Evolutionary conservation across 2,888 invertebrate species (phyloP), one percentile per base, ranked within the genome.

Genomic region (Lithophane ornitopus): DNA sequence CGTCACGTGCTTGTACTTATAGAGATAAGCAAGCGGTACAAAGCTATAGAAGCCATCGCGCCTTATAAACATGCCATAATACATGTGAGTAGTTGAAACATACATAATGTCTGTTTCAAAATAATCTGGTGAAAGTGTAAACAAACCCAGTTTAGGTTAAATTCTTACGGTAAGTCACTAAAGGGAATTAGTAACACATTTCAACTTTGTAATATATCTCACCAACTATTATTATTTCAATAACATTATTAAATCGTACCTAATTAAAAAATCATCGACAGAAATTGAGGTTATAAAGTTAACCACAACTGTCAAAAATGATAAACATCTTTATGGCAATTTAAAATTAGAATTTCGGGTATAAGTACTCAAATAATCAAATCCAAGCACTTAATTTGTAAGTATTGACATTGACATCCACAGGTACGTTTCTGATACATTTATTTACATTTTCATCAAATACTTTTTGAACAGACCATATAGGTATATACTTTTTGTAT

Each of bases 1-100:
- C 93, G 93, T 0, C 96, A 96, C 67, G 91, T 95, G 0, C 83
- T 96, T 0, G 94, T 95, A 0, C 87, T 96, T 88, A 80, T 96
- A 1, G 92, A 93, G 26, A 92, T 95, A 44, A 34, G 79, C 0
- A 95, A 95, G 75, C 89, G 94, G 1, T 81, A 94, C 34, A 93
- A 93, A 81, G 94, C 93, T 7, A 84, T 95, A 2, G 89, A 93
- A 7, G 88, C 88, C 0, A 84, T 96, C 39, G 54, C 82, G 2
- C 89, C 90, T 12, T 87, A 92, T 52, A 92, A 86, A 69, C 28
- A 78, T 0, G 89, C 91, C 7, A 88, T 96, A 3, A 90, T 96
- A 82, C 94, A 95, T 77, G 96, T 96, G 85, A 92, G 92, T 59
- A 59, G 3, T 28, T 28, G 9, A 19, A 28, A 28, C 28, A 28